phyloP scores from a whole-genome alignment of 1,140 invertebrate genomes.

The Bombus pascuorum region DNA sequence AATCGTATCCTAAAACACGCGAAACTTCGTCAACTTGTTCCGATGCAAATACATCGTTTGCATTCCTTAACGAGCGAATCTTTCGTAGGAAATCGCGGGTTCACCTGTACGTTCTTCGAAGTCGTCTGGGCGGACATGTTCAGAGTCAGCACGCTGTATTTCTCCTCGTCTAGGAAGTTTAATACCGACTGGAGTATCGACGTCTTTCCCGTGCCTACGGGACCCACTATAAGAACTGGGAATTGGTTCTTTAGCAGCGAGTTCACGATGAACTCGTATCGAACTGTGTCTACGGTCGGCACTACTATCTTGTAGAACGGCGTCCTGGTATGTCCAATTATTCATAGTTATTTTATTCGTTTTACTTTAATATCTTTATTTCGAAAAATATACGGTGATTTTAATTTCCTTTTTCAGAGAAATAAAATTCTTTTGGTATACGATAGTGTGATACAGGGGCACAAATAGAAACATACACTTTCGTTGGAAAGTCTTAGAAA shows the following conservation, averaged over 20 bases:
- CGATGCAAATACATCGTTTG: constrained; percentile 27
- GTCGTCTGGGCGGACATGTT: constrained; percentile 95
- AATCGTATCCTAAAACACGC: constrained; percentile 84
- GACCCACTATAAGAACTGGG: constrained; percentile 90
- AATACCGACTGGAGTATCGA: constrained; percentile 88
- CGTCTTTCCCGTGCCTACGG: constrained; percentile 92
- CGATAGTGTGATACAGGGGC: background rate
- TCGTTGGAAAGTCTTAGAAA: background rate
- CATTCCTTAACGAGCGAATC: background rate
- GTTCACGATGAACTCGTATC: constrained; percentile 89
- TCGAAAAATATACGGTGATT: background rate
- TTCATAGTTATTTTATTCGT: background rate
- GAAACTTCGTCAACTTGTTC: background rate
- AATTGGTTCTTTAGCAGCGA: constrained; percentile 85
- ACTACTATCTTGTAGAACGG: constrained; percentile 92
- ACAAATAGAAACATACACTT: background rate
- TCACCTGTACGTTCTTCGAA: constrained; percentile 87
- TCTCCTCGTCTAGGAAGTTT: constrained; percentile 84
- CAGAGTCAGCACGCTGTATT: constrained; percentile 87
- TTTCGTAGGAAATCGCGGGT: background rate
- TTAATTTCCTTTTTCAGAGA: background rate
- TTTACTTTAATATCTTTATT: background rate
- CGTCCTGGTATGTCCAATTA: constrained; percentile 77
- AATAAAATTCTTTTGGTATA: background rate
- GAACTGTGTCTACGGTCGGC: constrained; percentile 91